Evolutionary conservation across 2,888 invertebrate genomes (phyloP).

Genomic region (Romanomermis culicivorax): DNA sequence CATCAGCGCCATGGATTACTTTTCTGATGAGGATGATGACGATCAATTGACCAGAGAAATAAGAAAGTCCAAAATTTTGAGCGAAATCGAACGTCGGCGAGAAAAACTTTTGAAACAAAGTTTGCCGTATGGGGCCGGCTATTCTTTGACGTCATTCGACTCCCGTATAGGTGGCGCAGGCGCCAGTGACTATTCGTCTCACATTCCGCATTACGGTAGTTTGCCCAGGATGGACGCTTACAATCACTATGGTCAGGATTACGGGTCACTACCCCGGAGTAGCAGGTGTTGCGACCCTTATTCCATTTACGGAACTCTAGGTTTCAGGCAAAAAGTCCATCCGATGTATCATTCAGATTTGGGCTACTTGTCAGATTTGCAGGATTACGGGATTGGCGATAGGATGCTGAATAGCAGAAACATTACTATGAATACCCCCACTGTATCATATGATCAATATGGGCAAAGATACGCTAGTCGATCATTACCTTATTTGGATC

Average conservation of each 20-base stretch:
- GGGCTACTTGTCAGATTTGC: background rate
- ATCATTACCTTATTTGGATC: background rate
- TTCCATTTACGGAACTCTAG: background rate
- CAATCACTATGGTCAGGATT: background rate
- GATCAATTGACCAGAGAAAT: constrained; percentile 38
- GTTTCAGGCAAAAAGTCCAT: background rate
- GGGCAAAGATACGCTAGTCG: background rate
- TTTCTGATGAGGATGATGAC: constrained; percentile 34
- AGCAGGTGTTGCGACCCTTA: background rate
- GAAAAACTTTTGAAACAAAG: background rate
- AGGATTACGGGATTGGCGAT: background rate
- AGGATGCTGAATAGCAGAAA: background rate
- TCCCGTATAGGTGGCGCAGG: background rate
- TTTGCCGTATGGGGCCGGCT: background rate
- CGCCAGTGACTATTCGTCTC: constrained; percentile 17
- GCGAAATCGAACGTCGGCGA: constrained; percentile 41
- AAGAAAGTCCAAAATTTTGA: constrained; percentile 37
- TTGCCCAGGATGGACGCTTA: constrained; percentile 21
- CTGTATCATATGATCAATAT: background rate
- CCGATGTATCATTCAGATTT: constrained; percentile 2
- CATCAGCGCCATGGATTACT: constrained; percentile 15
- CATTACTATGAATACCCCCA: too few relatives aligned
- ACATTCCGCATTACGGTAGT: constrained; percentile 22
- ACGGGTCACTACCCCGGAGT: background rate
- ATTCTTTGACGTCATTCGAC: background rate